These are phyloP conservation scores for Recurvirostra avosetta DNA, from an alignment of 2,113 vertebrate genomes.

Conservation along the genomic window DNA sequence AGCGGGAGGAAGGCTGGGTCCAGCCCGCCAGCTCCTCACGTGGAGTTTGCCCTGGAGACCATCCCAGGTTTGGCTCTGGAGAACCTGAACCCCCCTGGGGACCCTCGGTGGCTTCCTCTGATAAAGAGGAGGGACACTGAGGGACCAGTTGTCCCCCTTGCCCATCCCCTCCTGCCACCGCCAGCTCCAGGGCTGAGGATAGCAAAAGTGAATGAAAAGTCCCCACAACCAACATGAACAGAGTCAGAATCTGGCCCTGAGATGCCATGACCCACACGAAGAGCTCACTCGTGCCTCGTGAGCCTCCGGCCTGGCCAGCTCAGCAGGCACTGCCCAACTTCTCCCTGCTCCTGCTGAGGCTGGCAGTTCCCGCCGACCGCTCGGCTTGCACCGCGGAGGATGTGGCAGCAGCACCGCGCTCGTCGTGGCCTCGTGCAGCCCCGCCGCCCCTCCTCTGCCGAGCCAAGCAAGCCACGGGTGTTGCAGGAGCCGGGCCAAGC, in stretches of 20 bases:
- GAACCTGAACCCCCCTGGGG: not conserved
- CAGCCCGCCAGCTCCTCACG: not conserved
- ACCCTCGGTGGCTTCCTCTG: not conserved
- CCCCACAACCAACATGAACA: rapidly evolving
- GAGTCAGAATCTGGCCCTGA: not conserved
- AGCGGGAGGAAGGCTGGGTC: too few relatives aligned
- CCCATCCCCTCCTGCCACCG: rapidly evolving
- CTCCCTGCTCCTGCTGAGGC: not conserved
- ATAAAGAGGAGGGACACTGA: rapidly evolving
- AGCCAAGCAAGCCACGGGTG: rapidly evolving
- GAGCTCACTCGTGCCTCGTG: not conserved
- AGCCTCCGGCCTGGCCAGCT: not conserved
- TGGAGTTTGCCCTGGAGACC: rapidly evolving
- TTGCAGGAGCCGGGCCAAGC: not conserved
- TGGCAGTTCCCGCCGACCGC: not conserved
- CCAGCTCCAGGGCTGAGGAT: not conserved
- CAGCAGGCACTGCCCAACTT: not conserved
- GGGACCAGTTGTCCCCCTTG: rapidly evolving
- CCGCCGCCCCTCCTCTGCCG: rapidly evolving
- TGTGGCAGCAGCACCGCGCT: not conserved
- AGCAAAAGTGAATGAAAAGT: not conserved
- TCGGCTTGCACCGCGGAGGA: not conserved
- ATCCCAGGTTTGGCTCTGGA: not conserved
- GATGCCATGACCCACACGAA: rapidly evolving
- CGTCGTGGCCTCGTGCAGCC: rapidly evolving